A percentile compares a stretch with the other conserved stretches of the same genome.
Evolutionary conservation across 1,140 invertebrate species (phyloP).

Genomic region (Brachionus asplanchnoidis): DNA sequence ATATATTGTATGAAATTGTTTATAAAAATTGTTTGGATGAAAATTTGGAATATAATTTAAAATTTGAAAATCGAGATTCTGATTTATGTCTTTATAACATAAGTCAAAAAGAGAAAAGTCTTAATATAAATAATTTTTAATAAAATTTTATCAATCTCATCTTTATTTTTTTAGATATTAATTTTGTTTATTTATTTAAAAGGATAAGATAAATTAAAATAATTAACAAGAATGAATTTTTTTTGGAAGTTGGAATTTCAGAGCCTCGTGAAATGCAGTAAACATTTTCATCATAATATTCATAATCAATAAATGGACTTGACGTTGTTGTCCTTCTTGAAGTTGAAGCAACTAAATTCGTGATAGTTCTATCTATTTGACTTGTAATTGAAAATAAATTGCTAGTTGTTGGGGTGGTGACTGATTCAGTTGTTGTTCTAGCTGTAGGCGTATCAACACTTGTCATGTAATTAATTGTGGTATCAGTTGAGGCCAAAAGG

Average conservation of each 20-base stretch:
- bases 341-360: background rate
- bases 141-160: background rate
- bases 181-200: background rate
- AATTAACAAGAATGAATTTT: background rate
- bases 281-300: background rate
- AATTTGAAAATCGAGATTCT: conserved; percentile 32
- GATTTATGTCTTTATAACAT: background rate
- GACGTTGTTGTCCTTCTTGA: background rate
- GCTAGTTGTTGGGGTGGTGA: background rate
- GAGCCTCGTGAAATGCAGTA: background rate
- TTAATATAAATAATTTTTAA: background rate
- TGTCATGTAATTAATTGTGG: background rate
- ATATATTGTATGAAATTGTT: background rate
- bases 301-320: background rate
- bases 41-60: background rate
- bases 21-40: background rate
- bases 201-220: background rate
- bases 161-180: background rate
- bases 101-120: background rate
- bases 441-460: background rate
- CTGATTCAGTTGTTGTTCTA: background rate
- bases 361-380: background rate
- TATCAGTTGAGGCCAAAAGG: background rate
- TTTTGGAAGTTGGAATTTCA: background rate
- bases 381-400: background rate